Evolutionary conservation across 2,888 invertebrate species (phyloP).

Genomic region (Morinoia aosen): DNA sequence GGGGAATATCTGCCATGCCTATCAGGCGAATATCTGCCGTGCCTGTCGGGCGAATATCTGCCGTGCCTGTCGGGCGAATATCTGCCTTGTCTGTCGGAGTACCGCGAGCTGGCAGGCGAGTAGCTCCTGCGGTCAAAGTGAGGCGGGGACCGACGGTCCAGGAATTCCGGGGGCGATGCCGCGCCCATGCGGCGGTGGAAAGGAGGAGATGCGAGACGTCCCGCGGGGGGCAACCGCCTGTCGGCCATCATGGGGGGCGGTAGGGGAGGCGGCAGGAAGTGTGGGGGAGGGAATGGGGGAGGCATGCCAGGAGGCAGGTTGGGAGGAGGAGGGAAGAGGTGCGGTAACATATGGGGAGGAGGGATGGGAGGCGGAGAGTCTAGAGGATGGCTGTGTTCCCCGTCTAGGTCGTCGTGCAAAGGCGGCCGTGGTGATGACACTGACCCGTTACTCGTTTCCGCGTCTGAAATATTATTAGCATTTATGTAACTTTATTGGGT

Average conservation of each 20-base stretch:
- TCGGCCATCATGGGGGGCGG: constrained; percentile 55
- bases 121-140: constrained; percentile 57
- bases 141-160: constrained; percentile 55
- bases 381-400: constrained; percentile 58
- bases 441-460: constrained; percentile 33
- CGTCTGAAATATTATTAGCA: not conserved
- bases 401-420: constrained; percentile 56
- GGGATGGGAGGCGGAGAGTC: constrained; percentile 58
- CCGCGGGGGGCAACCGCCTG: constrained; percentile 64
- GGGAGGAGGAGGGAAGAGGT: constrained; percentile 53
- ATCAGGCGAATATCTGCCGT: constrained; percentile 58
- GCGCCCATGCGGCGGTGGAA: constrained; percentile 56
- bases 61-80: constrained; percentile 57
- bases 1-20: constrained; percentile 60
- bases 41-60: not conserved
- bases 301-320: constrained; percentile 55
- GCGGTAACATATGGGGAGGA: constrained; percentile 54
- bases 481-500: not conserved
- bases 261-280: constrained; percentile 57
- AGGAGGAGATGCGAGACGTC: constrained; percentile 64
- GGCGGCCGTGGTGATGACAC: constrained; percentile 53
- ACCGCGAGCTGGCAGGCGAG: constrained; percentile 66
- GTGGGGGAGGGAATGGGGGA: constrained; percentile 57
- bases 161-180: constrained; percentile 59
- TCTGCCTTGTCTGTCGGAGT: constrained; percentile 59